Base-by-base conservation (phyloP, 2,113 vertebrate species). In the Herpetotheres cachinnans region DNA sequence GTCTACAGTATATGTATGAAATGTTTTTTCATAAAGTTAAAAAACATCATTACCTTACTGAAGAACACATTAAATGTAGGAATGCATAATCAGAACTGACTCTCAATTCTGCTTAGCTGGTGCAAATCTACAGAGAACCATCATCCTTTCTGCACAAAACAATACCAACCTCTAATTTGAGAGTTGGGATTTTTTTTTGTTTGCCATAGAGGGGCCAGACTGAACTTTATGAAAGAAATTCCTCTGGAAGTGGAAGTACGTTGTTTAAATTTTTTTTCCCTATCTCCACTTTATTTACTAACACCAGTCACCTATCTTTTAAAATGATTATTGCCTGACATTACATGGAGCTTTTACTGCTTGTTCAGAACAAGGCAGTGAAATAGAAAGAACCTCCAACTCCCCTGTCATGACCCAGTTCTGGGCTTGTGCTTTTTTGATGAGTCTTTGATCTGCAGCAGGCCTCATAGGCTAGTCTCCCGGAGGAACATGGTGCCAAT, bases 401-500 rank as follows among this genome's bases (percentile, higher is more conserved):
- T 90, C 82, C 96, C 86, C 84, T 87, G 85, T 73, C 69, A 20
- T 92, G 98, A 98, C 98, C 98, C 98, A 96, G 86, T 86, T 97
- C 92, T 95, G 98, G 98, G 97, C 93, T 98, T 98, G 98, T 98
- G 98, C 98, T 98, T 98, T 98, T 97, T 78, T 89, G 97, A 97
- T 13, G 42, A 98, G 98, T 98, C 98, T 98, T 97, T 96, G 96
- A 98, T 97, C 96, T 95, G 93, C 59, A 90, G 97, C 91, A 81
- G 95, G 92, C 93, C 98, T 99, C 99, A 99, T 98, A 99, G 98
- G 98, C 99, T 99, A 11, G 99, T 99, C 98, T 99, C 99, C 97
- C 99, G 99, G 86, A 99, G 99, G 98, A 99, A 99, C 99, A 99
- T 99, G 96, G 99, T 99, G 95, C 99, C 99, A 12, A 99, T 99